Base-by-base conservation (phyloP, 2,888 invertebrate species). In the Ennomos quercinarius region DNA sequence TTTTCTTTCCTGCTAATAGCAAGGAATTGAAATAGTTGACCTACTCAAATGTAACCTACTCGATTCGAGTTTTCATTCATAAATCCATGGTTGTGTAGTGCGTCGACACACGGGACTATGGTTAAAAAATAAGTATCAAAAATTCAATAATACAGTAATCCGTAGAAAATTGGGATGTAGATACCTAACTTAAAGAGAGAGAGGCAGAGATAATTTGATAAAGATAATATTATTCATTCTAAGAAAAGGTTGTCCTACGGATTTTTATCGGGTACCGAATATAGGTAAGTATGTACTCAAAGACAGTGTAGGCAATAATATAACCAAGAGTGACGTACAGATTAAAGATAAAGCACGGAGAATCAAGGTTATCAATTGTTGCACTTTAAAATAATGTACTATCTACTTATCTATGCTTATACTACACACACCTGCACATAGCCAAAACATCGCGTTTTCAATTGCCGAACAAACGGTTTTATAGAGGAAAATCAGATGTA, bases 401-500 rank as follows among this genome's bases (percentile, higher is more conserved):
- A 27, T 27, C 27, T 4, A 4, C 27, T 6, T 27, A 27, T 27
- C 27, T 6, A 27, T 27, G 27, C 3, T 5, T 27, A 27, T 27
- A 27, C 38, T 64, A 58, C 48, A 42, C 50, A 17, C 48, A 44
- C n/a, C n/a, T n/a, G n/a, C 45, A 45, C 55, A 49, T 68, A 43
- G 57, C 53, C 64, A 63, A 69, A 63, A 58, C 44, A 63, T 49
- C 52, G 53, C 58, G 56, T 58, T 64, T 63, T 63, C 50, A 51
- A 51, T 51, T 51, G 46, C 64, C 59, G 62, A 71, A 72, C 70
- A 64, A 72, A 68, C 66, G 73, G 65, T 67, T 74, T 76, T 78
- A 81, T 74, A 77, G 76, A 78, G 78, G 77, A 80, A 73, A 73
- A 64, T 27, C 67, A 72, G 69, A 72, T 68, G 73, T 72, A 66